phyloP scores from a whole-genome alignment of 1,140 invertebrate species.

The Globodera rostochiensis region DNA sequence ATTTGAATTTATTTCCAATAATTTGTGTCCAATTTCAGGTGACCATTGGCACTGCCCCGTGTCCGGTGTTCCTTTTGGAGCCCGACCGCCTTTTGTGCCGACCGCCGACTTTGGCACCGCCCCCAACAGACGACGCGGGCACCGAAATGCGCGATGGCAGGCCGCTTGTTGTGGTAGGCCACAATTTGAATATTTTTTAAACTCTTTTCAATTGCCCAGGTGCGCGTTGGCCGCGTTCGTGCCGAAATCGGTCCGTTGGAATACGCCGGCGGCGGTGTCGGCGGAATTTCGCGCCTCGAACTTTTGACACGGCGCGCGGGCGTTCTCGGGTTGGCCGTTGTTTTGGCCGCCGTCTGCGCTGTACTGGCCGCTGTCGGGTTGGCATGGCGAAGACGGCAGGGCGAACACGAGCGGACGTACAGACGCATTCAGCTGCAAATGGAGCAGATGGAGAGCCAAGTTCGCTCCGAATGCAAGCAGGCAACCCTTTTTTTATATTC shows the following conservation, averaged over 20 bases:
- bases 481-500: neutral
- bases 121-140: slow-evolving; percentile 81
- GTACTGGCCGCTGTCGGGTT: slow-evolving; percentile 37
- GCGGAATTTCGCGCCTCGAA: slow-evolving; percentile 20
- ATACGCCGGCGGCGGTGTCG: slow-evolving; percentile 72
- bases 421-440: slow-evolving; percentile 93
- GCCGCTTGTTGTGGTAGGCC: slow-evolving; percentile 77
- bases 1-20: slow-evolving; percentile 8
- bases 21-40: slow-evolving; percentile 80
- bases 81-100: slow-evolving; percentile 58
- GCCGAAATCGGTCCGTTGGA: slow-evolving; percentile 82
- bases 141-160: slow-evolving; percentile 79
- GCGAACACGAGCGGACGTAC: slow-evolving; percentile 54
- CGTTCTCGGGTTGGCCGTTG: neutral
- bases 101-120: slow-evolving; percentile 74
- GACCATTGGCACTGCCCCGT: slow-evolving; percentile 87
- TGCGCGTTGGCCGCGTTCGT: slow-evolving; percentile 80
- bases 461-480: slow-evolving; percentile 82
- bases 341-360: slow-evolving; percentile 66
- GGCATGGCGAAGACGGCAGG: slow-evolving; percentile 48
- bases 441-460: slow-evolving; percentile 97
- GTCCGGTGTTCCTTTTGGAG: slow-evolving; percentile 87
- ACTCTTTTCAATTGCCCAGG: neutral
- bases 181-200: neutral
- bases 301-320: slow-evolving; percentile 11